Conservation (phyloP, 2,113 vertebrate genomes). For the Parus major region DNA sequence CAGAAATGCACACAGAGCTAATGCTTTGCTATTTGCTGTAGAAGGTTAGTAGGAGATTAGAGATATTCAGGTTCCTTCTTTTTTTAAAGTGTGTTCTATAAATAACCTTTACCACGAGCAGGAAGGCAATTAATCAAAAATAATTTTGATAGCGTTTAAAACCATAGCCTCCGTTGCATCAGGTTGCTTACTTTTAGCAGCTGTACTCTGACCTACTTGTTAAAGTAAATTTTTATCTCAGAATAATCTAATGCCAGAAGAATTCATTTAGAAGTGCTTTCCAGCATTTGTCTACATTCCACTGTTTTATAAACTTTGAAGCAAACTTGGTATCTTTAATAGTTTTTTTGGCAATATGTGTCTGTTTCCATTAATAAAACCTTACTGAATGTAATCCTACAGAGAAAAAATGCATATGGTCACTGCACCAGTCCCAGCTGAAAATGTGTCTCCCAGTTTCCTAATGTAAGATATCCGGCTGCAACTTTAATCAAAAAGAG, state of each 20-base stretch:
- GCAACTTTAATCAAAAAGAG: neutral
- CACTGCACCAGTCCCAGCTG: neutral
- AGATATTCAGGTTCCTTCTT: conserved; percentile 9
- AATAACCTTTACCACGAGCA: conserved; percentile 38
- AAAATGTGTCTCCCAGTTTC: neutral
- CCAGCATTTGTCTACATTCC: neutral
- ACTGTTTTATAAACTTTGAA: conserved; percentile 31
- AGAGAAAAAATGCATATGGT: neutral
- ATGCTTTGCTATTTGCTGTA: neutral
- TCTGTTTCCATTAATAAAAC: neutral
- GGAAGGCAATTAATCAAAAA: conserved; percentile 57
- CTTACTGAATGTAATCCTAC: neutral
- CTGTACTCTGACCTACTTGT: conserved; percentile 14
- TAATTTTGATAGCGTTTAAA: neutral
- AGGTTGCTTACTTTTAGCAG: neutral
- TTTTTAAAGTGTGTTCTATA: conserved; percentile 41
- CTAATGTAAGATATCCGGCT: neutral
- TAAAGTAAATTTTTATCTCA: neutral
- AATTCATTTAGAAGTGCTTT: neutral
- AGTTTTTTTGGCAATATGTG: neutral
- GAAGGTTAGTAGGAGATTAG: conserved; percentile 26
- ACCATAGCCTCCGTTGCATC: neutral
- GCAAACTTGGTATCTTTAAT: neutral
- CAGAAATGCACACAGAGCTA: conserved; percentile 3
- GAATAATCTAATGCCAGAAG: neutral